Evolutionary conservation across 2,888 invertebrate genomes (phyloP).

Genomic region (Nymphalis c-album): DNA sequence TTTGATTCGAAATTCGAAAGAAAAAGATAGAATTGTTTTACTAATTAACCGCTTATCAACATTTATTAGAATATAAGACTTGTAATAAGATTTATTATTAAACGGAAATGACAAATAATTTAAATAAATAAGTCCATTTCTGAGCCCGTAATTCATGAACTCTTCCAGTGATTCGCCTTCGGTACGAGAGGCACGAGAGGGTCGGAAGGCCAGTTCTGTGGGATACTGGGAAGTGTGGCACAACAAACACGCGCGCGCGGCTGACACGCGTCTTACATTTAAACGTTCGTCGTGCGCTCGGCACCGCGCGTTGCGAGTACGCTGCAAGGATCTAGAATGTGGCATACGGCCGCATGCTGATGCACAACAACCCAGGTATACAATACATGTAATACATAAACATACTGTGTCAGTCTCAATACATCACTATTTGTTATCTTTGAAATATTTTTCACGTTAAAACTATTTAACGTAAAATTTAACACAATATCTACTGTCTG

Average conservation of each 20-base stretch:
- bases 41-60: too few relatives aligned
- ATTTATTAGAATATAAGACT: too few relatives aligned
- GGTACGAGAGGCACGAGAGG: conserved; percentile 71
- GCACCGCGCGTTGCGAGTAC: conserved; percentile 84
- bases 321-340: conserved; percentile 86
- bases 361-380: conserved; percentile 85
- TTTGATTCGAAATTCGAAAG: too few relatives aligned
- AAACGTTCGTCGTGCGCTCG: conserved; percentile 83
- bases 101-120: not conserved
- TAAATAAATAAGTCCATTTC: not conserved
- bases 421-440: too few relatives aligned
- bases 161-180: conserved; percentile 63
- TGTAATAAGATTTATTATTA: not conserved
- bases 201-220: conserved; percentile 57
- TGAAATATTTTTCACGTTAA: too few relatives aligned
- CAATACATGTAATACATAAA: too few relatives aligned
- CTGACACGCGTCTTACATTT: conserved; percentile 84
- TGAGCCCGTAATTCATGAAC: not conserved
- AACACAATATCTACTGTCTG: too few relatives aligned
- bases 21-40: too few relatives aligned
- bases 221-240: conserved; percentile 84
- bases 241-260: conserved; percentile 73
- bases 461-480: too few relatives aligned
- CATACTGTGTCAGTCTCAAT: not conserved
- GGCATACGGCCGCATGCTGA: conserved; percentile 85